A percentile compares a stretch with the other conserved stretches of the same genome.
Evolutionary conservation across 2,113 vertebrate genomes (phyloP).

Genomic region (Pygoscelis adeliae): DNA sequence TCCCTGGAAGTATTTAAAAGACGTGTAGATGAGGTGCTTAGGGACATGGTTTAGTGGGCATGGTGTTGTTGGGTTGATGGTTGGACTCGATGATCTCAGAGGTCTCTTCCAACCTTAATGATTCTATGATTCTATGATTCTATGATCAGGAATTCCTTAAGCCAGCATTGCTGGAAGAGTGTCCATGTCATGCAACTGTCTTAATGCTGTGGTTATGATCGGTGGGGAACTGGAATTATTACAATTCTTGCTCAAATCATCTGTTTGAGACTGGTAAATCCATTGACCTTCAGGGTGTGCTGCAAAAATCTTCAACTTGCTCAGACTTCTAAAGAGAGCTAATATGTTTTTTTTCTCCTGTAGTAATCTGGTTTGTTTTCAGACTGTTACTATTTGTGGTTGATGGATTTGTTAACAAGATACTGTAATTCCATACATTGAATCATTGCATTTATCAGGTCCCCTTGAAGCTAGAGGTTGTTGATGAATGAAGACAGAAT

Average conservation of each 20-base stretch:
- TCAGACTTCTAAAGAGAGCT: neutral
- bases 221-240: neutral
- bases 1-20: too few relatives aligned
- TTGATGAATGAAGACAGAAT: neutral
- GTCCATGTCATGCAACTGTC: neutral
- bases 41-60: too few relatives aligned
- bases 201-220: neutral
- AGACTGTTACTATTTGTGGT: neutral
- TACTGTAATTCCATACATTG: neutral
- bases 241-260: neutral
- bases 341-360: neutral
- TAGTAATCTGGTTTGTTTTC: neutral
- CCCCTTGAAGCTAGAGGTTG: neutral
- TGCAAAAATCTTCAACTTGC: neutral
- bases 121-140: too few relatives aligned
- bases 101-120: too few relatives aligned
- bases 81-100: too few relatives aligned
- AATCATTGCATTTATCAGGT: neutral
- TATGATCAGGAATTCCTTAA: neutral
- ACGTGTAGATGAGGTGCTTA: too few relatives aligned
- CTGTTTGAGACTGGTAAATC: neutral
- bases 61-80: too few relatives aligned
- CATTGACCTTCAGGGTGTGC: neutral
- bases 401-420: neutral
- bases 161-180: neutral